These are phyloP conservation scores for Meteorus sp. DNA, from an alignment of 1,140 invertebrate genomes.

Conservation along the genomic window DNA sequence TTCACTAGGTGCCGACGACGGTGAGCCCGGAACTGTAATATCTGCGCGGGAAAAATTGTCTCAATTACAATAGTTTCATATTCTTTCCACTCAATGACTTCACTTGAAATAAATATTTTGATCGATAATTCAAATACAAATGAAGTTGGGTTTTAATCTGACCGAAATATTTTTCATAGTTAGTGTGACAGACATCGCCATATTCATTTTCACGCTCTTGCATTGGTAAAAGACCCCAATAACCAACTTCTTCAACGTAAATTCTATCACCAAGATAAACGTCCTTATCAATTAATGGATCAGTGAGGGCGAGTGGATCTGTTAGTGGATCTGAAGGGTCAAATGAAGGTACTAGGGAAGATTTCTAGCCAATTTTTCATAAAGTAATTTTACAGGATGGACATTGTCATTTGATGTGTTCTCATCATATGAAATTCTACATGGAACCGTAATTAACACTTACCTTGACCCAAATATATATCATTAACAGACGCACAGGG, in stretches of 20 bases:
- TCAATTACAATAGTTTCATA: slow-evolving; percentile 2
- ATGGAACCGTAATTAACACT: no score
- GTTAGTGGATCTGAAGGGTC: slow-evolving; percentile 3
- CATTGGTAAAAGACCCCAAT: slow-evolving; percentile 54
- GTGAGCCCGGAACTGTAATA: slow-evolving; percentile 57
- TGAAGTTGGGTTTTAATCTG: slow-evolving; percentile 23
- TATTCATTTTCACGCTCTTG: slow-evolving; percentile 52
- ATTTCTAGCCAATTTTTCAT: no score
- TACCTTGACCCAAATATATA: slow-evolving; percentile 61
- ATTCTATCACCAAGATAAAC: slow-evolving; percentile 42
- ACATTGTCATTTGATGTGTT: neutral
- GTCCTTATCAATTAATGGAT: slow-evolving; percentile 34
- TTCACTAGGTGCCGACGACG: slow-evolving; percentile 56
- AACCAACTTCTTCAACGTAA: slow-evolving; percentile 57
- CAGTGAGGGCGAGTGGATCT: slow-evolving; percentile 15
- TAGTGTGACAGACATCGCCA: slow-evolving; percentile 39
- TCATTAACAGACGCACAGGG: slow-evolving; percentile 56
- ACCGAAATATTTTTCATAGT: slow-evolving; percentile 49
- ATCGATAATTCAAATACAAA: neutral
- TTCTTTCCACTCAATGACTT: neutral
- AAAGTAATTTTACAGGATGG: no score
- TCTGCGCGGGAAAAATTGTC: slow-evolving; percentile 36
- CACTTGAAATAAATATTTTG: neutral
- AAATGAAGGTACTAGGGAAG: no score
- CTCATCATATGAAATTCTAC: neutral